Percentiles rank a stretch among this genome's conserved stretches.
phyloP scores from a whole-genome alignment of 1,140 invertebrate species.

The Papilio polyxenes region DNA sequence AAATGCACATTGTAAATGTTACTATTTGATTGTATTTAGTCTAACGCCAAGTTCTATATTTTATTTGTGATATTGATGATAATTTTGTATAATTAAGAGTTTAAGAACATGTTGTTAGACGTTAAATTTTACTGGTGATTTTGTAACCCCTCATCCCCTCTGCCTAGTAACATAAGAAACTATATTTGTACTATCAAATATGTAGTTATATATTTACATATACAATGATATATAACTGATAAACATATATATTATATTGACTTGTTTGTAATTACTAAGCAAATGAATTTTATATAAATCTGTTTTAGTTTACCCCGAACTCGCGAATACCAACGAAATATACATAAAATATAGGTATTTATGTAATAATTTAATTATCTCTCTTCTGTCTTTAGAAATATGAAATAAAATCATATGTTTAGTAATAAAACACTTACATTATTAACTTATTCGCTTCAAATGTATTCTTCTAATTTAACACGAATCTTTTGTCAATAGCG shows the following conservation, averaged over 20 bases:
- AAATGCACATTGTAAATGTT: not conserved
- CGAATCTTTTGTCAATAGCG: slow-evolving; percentile 27
- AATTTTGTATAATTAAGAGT: slow-evolving; percentile 76
- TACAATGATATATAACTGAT: slow-evolving; percentile 26
- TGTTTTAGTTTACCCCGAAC: not conserved
- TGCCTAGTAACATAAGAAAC: slow-evolving; percentile 47
- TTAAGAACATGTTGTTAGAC: slow-evolving; percentile 72
- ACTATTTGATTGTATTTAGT: slow-evolving; percentile 7
- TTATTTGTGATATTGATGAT: slow-evolving; percentile 76
- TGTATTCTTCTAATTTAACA: slow-evolving; percentile 33
- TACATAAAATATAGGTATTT: not conserved
- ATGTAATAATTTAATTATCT: not conserved
- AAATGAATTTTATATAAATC: slow-evolving; percentile 30
- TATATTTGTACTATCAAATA: slow-evolving; percentile 32
- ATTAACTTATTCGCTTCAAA: slow-evolving; percentile 17
- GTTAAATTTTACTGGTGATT: slow-evolving; percentile 70
- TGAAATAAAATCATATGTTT: slow-evolving; percentile 33
- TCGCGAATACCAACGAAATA: not conserved
- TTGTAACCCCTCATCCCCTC: slow-evolving; percentile 54
- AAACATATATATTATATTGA: slow-evolving; percentile 22
- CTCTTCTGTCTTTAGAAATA: not conserved
- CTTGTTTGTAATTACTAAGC: slow-evolving; percentile 34
- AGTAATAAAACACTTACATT: slow-evolving; percentile 7
- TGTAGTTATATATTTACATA: slow-evolving; percentile 30
- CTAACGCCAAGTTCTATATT: slow-evolving; percentile 59